These are phyloP conservation scores for Entomyzon cyanotis DNA, from an alignment of 2,113 vertebrate genomes.

Conservation along the genomic window DNA sequence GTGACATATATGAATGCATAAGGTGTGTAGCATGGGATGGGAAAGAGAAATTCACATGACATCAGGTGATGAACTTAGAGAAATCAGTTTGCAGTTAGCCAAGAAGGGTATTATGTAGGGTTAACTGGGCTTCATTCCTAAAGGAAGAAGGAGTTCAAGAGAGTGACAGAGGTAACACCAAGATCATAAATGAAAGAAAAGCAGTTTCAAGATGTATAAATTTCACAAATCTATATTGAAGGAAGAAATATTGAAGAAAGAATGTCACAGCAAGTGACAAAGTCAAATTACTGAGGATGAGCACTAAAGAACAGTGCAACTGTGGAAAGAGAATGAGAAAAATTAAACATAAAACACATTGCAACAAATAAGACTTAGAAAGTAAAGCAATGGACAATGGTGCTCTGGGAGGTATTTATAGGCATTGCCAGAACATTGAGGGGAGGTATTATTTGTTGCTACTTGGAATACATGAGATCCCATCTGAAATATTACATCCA, in stretches of 20 bases:
- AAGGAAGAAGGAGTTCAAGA: background rate
- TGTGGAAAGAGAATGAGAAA: background rate
- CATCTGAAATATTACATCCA: background rate
- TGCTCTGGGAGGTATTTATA: background rate
- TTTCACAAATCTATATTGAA: background rate
- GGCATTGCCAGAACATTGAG: background rate
- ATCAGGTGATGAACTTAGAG: background rate
- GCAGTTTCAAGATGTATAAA: background rate
- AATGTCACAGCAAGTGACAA: background rate
- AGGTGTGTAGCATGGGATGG: background rate
- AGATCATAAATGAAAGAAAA: background rate
- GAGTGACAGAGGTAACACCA: background rate
- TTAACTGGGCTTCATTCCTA: background rate
- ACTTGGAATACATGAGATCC: background rate
- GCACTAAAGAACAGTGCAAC: background rate
- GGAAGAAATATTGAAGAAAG: background rate
- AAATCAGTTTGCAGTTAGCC: background rate
- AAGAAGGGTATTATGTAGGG: background rate
- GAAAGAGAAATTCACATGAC: background rate
- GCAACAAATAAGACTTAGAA: background rate
- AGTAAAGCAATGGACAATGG: fast-evolving
- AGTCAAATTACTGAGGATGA: background rate
- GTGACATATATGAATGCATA: background rate
- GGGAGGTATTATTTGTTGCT: background rate
- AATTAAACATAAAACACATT: background rate